Evolutionary conservation across 2,888 invertebrate genomes (phyloP), one percentile per base, ranked within the genome.

Genomic region (Nemoura dubitans): DNA sequence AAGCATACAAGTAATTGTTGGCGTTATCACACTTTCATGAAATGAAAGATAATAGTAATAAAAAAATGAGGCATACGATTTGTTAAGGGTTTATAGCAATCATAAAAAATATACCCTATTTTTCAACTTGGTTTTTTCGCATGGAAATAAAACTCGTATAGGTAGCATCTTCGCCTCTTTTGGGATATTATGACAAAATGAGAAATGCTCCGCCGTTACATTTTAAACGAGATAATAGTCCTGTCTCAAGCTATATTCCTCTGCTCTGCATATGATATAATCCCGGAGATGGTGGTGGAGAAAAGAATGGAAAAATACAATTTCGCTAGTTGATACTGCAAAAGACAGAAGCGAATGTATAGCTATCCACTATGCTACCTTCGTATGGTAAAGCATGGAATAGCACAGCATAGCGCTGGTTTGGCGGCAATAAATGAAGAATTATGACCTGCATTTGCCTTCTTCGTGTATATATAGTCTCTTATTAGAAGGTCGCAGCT

Each of bases 381-480:
- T 7, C 59, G 59, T 59, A 59, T 59, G 59, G 59, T 59, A 28
- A 26, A 80, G 42, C 77, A 85, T 30, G 59, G 76, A 83, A 85
- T 86, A 85, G 59, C 59, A 21, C 21, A 59, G 59, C 10, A 36
- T 10, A 85, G 76, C 78, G 84, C 86, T 86, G 85, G 85, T 86
- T 59, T 80, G 78, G 86, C 78, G 82, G 87, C 87, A 87, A 87
- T 88, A 88, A 88, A 88, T 88, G 88, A 88, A 88, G 88, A 88
- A 85, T 87, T 88, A 88, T 88, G 88, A 87, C 86, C 77, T 85
- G 87, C 88, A 87, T 87, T 87, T 87, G 83, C 86, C 28, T 80
- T 81, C 59, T 78, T 30, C 80, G 30, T 84, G 59, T 84, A 59
- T 59, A 59, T 59, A 59, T 59, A 59, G 1, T 16, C 59, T 59